phyloP scores from a whole-genome alignment of 2,888 invertebrate species.

The Caenorhabditis imperialis region DNA sequence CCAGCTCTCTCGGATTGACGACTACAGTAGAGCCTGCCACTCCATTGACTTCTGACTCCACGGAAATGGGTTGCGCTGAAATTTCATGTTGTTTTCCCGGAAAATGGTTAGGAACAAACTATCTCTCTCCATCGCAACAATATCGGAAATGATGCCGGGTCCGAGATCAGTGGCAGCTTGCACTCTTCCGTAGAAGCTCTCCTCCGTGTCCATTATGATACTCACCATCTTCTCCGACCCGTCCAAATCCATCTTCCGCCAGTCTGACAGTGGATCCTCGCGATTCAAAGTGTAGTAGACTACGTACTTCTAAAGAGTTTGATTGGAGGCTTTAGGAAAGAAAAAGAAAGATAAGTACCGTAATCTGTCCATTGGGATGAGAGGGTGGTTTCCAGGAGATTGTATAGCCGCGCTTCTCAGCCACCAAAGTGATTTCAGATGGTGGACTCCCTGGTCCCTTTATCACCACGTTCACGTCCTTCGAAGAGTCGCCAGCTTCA shows the following conservation, averaged over 20 bases:
- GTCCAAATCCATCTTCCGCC: conserved; percentile 63
- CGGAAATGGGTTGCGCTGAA: conserved; percentile 43
- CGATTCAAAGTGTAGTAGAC: conserved; percentile 62
- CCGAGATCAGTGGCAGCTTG: conserved; percentile 64
- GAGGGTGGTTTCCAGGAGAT: conserved; percentile 66
- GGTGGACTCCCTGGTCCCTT: conserved; percentile 67
- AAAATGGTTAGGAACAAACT: conserved; percentile 12
- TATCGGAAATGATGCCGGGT: conserved; percentile 65
- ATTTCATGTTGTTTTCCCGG: background rate
- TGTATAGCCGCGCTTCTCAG: conserved; percentile 56
- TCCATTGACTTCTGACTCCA: conserved; percentile 26
- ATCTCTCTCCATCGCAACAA: conserved; percentile 63
- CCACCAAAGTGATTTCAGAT: conserved; percentile 57
- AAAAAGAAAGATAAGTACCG: conserved; percentile 40
- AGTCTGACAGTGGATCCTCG: conserved; percentile 63
- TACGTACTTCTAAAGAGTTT: conserved; percentile 63
- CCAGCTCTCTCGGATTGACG: conserved; percentile 40
- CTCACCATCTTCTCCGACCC: conserved; percentile 56
- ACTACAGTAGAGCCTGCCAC: conserved; percentile 19
- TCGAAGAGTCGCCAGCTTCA: conserved; percentile 57
- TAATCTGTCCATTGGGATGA: conserved; percentile 64
- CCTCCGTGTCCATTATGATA: conserved; percentile 47
- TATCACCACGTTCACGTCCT: conserved; percentile 53
- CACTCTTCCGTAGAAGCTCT: conserved; percentile 60
- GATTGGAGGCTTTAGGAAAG: too few species aligned